These are phyloP conservation scores for Saccopteryx bilineata DNA, from an alignment of 2,113 vertebrate genomes.

Conservation along the genomic window DNA sequence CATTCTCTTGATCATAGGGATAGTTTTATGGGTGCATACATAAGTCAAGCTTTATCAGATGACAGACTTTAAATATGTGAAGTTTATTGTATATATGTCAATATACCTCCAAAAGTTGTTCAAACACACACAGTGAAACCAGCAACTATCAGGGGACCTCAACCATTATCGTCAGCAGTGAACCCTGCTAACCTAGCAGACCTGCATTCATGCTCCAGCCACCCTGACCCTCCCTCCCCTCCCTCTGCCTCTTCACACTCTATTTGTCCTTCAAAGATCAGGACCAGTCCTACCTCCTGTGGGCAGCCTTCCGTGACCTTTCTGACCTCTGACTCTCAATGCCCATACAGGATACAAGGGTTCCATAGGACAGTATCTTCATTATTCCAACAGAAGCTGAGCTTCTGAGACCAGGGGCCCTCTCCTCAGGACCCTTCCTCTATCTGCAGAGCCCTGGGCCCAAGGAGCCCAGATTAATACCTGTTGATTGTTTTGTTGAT, in stretches of 20 bases:
- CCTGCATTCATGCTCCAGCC: background rate
- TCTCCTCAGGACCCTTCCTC: background rate
- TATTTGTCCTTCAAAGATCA: background rate
- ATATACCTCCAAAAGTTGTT: background rate
- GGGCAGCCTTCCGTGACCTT: background rate
- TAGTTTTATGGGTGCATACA: background rate
- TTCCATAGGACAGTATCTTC: background rate
- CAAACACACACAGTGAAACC: background rate
- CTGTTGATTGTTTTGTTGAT: background rate
- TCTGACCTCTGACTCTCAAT: background rate
- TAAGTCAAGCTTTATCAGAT: background rate
- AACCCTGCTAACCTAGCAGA: background rate
- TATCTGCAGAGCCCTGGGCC: background rate
- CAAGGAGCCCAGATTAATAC: background rate
- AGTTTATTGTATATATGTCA: background rate
- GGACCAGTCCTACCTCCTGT: background rate
- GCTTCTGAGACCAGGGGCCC: background rate
- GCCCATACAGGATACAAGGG: fast-evolving
- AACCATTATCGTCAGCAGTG: background rate
- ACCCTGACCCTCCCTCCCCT: background rate
- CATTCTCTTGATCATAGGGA: background rate
- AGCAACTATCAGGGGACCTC: background rate
- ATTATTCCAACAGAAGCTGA: background rate
- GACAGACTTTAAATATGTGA: background rate
- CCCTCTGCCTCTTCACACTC: background rate